phyloP scores from a whole-genome alignment of 2,888 invertebrate genomes.

The Tetranychus piercei region DNA sequence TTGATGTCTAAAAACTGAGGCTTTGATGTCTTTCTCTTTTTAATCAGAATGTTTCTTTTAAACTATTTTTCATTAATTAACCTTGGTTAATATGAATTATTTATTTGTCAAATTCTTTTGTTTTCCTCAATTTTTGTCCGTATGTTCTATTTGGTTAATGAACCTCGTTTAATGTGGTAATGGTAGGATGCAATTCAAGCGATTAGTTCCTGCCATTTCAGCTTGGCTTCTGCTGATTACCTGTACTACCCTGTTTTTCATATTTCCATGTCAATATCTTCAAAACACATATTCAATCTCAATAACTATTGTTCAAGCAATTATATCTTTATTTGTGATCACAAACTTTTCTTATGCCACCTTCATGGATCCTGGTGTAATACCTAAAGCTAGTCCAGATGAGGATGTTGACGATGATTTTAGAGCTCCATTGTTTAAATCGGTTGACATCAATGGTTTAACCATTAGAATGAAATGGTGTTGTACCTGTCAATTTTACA shows the following conservation, averaged over 20 bases:
- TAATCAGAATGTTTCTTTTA: no score
- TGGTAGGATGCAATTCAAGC: conserved; percentile 19
- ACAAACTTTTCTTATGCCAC: conserved; percentile 97
- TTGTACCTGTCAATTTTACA: conserved; percentile 96
- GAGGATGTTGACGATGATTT: conserved; percentile 95
- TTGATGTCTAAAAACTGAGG: no score
- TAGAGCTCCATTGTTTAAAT: conserved; percentile 84
- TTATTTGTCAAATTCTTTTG: no score
- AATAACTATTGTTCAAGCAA: conserved; percentile 78
- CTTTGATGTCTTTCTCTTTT: no score
- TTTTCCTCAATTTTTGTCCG: no score
- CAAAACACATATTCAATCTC: conserved; percentile 55
- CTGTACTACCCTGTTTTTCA: conserved; percentile 84
- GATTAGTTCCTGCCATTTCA: conserved; percentile 92
- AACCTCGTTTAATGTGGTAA: background rate
- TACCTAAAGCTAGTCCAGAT: conserved; percentile 94
- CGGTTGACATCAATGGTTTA: conserved; percentile 92
- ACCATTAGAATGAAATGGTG: conserved; percentile 99
- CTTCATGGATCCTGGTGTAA: conserved; percentile 97
- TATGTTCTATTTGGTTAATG: background rate
- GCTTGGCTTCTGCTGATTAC: conserved; percentile 89
- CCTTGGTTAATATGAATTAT: no score
- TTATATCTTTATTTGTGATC: conserved; percentile 88
- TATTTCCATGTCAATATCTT: conserved; percentile 85
- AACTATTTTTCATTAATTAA: no score